Evolutionary conservation across 37 sponge, comb jelly and placozoan species (phyloP).

Genomic region (Ianthella basta): DNA sequence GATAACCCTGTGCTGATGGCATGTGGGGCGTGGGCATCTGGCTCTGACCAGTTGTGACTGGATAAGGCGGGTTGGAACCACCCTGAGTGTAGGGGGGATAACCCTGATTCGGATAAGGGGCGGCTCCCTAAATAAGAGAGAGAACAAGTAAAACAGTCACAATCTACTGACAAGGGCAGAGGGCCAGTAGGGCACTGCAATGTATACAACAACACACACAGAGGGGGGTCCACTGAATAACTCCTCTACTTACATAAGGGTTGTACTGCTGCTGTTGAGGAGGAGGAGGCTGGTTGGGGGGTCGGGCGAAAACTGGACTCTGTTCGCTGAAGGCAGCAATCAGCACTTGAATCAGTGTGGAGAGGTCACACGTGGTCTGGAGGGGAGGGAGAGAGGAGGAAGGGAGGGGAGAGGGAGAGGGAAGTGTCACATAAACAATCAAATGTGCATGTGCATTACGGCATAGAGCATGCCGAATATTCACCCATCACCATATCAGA

Average conservation of each 20-base stretch:
- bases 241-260: constrained; percentile 1
- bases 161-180: too few relatives aligned
- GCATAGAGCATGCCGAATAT: too few relatives aligned
- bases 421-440: not conserved
- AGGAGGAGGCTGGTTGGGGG: constrained; percentile 24
- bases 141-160: too few relatives aligned
- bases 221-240: too few relatives aligned
- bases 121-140: too few relatives aligned
- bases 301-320: constrained; percentile 87
- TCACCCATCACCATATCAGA: too few relatives aligned
- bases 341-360: constrained; percentile 84
- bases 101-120: not conserved
- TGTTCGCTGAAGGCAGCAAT: constrained; percentile 81
- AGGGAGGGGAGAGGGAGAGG: not conserved
- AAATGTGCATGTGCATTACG: not conserved
- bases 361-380: constrained; percentile 80
- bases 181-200: too few relatives aligned
- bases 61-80: constrained; percentile 48
- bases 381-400: not conserved
- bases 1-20: not conserved
- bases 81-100: not conserved
- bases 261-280: constrained; percentile 21
- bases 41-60: not conserved
- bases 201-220: too few relatives aligned
- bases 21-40: not conserved